phyloP scores from a whole-genome alignment of 2,113 vertebrate genomes.

The Percopsis transmontana region DNA sequence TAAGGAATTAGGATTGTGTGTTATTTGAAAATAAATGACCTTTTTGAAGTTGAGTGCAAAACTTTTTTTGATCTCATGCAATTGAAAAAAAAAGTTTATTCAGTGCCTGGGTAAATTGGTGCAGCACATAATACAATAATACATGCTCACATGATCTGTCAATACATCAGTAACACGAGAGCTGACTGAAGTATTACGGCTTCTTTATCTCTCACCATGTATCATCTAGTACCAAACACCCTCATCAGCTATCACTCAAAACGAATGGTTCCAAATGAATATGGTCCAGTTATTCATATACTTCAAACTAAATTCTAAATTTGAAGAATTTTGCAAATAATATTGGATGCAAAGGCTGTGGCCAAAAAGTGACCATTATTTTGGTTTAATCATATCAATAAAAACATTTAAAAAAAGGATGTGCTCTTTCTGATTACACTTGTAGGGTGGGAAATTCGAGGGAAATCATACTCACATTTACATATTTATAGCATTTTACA shows the following conservation, averaged over 20 bases:
- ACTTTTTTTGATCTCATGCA: not conserved
- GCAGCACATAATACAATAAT: conserved; percentile 68
- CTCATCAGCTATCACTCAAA: conserved; percentile 37
- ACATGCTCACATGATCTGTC: conserved; percentile 58
- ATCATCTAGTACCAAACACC: conserved; percentile 59
- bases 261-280: conserved; percentile 19
- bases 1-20: too few relatives aligned
- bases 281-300: conserved; percentile 2
- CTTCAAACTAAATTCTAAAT: conserved; percentile 19
- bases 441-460: conserved; percentile 10
- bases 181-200: conserved; percentile 42
- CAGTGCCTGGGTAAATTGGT: conserved; percentile 77
- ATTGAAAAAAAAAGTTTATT: conserved; percentile 76
- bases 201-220: conserved; percentile 32
- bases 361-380: too few relatives aligned
- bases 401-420: conserved; percentile 13
- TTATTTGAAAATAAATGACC: too few relatives aligned
- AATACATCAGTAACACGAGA: conserved; percentile 52
- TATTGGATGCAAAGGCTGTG: too few relatives aligned
- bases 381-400: conserved; percentile 30
- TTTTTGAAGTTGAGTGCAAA: not conserved
- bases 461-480: conserved; percentile 13
- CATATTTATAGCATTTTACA: conserved; percentile 20
- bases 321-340: conserved; percentile 21
- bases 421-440: not conserved